Evolutionary conservation across 2,113 vertebrate species (phyloP).

Genomic region (Mus musculus): GRCm39 chrX:153552501-153553000

Average conservation of each 20-base stretch:
- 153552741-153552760: not conserved
- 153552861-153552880: not conserved
- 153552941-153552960: too few species aligned
- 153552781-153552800: not conserved
- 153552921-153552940: not conserved
- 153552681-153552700: not conserved
- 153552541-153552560: not conserved
- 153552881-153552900: too few species aligned
- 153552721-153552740: not conserved
- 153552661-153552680: not conserved
- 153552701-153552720: not conserved
- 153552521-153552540: not conserved
- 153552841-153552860: not conserved
- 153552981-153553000: not conserved
- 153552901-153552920: not conserved
- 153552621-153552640: fast-evolving
- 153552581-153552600: not conserved
- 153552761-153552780: too few species aligned
- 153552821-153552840: not conserved
- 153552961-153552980: not conserved
- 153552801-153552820: not conserved
- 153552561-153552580: not conserved
- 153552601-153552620: not conserved
- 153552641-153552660: fast-evolving
- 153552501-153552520: not conserved